phyloP scores from a whole-genome alignment of 1,140 invertebrate genomes.

The Bilobella aurantiaca region DNA sequence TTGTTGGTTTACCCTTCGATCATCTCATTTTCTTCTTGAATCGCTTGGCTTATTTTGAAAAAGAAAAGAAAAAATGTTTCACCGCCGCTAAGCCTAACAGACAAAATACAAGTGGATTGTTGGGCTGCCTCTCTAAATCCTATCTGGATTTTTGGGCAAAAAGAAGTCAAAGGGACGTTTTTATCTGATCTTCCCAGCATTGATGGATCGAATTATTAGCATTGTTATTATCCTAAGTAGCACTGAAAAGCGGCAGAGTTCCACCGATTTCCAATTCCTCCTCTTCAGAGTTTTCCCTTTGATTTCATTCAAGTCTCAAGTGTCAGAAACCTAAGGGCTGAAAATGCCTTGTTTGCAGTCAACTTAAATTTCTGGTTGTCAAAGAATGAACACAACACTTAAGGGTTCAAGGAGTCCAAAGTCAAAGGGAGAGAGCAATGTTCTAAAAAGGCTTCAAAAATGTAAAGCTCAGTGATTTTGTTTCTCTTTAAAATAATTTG shows the following conservation, averaged over 20 bases:
- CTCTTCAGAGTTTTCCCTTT: not conserved
- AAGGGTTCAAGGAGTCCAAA: no score
- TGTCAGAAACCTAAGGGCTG: not conserved
- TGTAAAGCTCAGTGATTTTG: no score
- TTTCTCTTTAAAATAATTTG: no score
- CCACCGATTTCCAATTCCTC: not conserved
- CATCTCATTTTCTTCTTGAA: not conserved
- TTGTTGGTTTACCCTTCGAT: not conserved
- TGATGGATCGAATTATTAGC: constrained; percentile 7
- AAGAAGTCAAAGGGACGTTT: not conserved
- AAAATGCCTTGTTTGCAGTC: not conserved
- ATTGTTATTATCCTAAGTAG: constrained; percentile 8
- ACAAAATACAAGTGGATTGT: not conserved
- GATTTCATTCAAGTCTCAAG: not conserved
- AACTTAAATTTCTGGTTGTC: not conserved
- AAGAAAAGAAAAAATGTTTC: no score
- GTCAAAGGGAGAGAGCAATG: no score
- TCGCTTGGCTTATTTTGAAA: not conserved
- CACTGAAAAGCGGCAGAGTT: not conserved
- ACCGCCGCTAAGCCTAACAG: not conserved
- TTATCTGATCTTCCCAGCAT: not conserved
- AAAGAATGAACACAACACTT: no score
- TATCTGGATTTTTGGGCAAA: not conserved
- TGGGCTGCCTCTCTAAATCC: not conserved
- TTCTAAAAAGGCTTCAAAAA: no score